These are phyloP conservation scores for Solenopsis invicta DNA, from an alignment of 1,140 invertebrate species.

Conservation along the genomic window DNA sequence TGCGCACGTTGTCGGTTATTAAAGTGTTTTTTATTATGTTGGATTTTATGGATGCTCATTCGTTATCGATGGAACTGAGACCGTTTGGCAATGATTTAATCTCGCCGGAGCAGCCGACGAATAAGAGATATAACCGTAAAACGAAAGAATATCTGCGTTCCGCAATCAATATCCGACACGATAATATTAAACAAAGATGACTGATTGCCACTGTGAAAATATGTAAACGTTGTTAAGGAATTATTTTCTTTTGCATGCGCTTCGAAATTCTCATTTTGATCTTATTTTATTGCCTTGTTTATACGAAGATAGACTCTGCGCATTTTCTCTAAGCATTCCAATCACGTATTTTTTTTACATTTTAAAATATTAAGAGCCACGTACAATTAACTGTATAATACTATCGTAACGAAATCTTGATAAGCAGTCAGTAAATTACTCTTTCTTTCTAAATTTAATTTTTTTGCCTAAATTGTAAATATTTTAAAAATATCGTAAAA, in stretches of 20 bases:
- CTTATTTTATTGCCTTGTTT: neutral
- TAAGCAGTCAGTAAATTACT: too few relatives aligned
- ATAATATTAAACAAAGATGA: neutral
- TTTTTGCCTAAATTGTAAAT: too few relatives aligned
- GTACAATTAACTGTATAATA: neutral
- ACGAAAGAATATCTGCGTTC: slow-evolving; percentile 12
- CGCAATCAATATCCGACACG: slow-evolving; percentile 40
- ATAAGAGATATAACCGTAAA: slow-evolving; percentile 38
- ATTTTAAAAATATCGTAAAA: too few relatives aligned
- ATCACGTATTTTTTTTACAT: neutral
- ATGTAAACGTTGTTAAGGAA: slow-evolving; percentile 19
- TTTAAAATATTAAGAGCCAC: neutral
- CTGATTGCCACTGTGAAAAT: slow-evolving; percentile 7
- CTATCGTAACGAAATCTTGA: too few relatives aligned
- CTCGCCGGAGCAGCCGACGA: slow-evolving; percentile 13
- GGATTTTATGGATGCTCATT: slow-evolving; percentile 47
- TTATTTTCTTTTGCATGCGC: neutral
- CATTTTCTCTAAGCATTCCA: neutral
- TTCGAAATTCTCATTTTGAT: neutral
- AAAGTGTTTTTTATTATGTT: slow-evolving; percentile 57
- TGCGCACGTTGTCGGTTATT: slow-evolving; percentile 58
- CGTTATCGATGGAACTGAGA: slow-evolving; percentile 54
- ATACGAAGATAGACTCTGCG: neutral
- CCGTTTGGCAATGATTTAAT: slow-evolving; percentile 46
- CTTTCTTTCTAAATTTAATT: too few relatives aligned